Evolutionary conservation across 2,113 vertebrate species (phyloP), one percentile per base, ranked within the genome.

Genomic region (Corvus cornix): DNA sequence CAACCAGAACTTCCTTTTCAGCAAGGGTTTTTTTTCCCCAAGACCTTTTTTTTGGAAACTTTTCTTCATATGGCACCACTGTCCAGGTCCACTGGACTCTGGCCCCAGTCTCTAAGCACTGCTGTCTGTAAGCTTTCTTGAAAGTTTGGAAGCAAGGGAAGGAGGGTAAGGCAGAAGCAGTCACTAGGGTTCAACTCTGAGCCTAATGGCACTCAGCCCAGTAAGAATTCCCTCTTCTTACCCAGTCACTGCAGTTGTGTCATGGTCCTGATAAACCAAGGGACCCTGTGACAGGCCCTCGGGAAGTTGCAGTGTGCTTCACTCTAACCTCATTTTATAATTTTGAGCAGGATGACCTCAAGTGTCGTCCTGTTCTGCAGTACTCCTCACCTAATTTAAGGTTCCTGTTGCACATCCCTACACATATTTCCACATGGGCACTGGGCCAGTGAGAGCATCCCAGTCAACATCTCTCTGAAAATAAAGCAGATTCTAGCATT

Each of bases 201-300:
- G 10, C 3, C 31, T 16, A 35, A 58, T 16, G 39, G 39, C 22
- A 15, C 18, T 62, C 17, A 60, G 5, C 9, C 9, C 17, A 10
- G 16, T 19, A 68, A 68, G 6, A 67, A 41, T n/a, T 68, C 77
- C 33, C 7, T 31, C 11, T 44, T 56, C 26, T 80, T 18, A 27
- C 7, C 3, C 10, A 26, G 24, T 27, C 0, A 0, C 13, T 53
- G n/a, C 33, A 31, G 6, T 10, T 46, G 2, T 12, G 3, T 28
- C 46, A 28, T 0, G 0, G 66, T 39, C 26, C 35, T 75, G 12
- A 30, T 18, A 76, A 75, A 43, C 51, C n/a, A 68, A 56, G 7
- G 24, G 9, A 53, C 11, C 7, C 55, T 30, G 7, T 37, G 23
- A 43, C 0, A 1, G 33, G 6, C 9, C n/a, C 13, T 46, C 35